Evolutionary conservation across 2,888 invertebrate species (phyloP).

Genomic region (Antheraea assamensis): DNA sequence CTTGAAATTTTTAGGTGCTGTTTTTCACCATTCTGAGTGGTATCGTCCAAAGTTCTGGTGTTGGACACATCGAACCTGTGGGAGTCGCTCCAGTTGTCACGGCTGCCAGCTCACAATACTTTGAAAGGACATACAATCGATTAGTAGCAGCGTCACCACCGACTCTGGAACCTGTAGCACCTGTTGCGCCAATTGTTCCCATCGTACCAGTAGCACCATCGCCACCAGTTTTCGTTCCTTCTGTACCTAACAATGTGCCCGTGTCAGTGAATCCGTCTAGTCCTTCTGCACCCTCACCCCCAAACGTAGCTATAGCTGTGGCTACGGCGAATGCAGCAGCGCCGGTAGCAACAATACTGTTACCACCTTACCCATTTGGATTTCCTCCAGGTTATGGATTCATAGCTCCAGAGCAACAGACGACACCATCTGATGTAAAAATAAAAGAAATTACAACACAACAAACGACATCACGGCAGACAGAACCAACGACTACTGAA

Average conservation of each 20-base stretch:
- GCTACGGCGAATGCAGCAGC: slow-evolving; percentile 74
- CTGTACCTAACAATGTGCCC: slow-evolving; percentile 30
- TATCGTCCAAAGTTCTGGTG: slow-evolving; percentile 56
- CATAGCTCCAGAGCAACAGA: slow-evolving; percentile 52
- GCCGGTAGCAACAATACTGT: slow-evolving; percentile 69
- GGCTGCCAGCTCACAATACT: slow-evolving; percentile 85
- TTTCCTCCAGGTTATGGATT: slow-evolving; percentile 63
- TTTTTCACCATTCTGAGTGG: slow-evolving; percentile 51
- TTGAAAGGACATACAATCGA: slow-evolving; percentile 84
- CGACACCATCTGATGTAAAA: slow-evolving; percentile 48
- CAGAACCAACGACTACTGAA: slow-evolving; percentile 23
- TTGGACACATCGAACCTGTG: slow-evolving; percentile 43
- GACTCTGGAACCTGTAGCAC: slow-evolving; percentile 28
- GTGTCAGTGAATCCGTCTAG: slow-evolving; percentile 32
- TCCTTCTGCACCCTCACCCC: slow-evolving; percentile 37
- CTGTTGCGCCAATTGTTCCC: slow-evolving; percentile 35
- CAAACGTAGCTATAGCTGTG: slow-evolving; percentile 70
- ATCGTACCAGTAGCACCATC: slow-evolving; percentile 44
- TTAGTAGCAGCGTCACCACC: slow-evolving; percentile 58
- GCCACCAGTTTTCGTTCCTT: slow-evolving; percentile 36
- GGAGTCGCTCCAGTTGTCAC: slow-evolving; percentile 81
- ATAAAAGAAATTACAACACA: slow-evolving; percentile 55
- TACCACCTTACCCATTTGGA: slow-evolving; percentile 74
- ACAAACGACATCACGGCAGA: slow-evolving; percentile 46
- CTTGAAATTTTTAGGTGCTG: slow-evolving; percentile 53